Percentiles rank a stretch among this genome's conserved stretches.
Conservation (phyloP, 2,888 invertebrate species). For the Pristionchus fissidentatus region DNA sequence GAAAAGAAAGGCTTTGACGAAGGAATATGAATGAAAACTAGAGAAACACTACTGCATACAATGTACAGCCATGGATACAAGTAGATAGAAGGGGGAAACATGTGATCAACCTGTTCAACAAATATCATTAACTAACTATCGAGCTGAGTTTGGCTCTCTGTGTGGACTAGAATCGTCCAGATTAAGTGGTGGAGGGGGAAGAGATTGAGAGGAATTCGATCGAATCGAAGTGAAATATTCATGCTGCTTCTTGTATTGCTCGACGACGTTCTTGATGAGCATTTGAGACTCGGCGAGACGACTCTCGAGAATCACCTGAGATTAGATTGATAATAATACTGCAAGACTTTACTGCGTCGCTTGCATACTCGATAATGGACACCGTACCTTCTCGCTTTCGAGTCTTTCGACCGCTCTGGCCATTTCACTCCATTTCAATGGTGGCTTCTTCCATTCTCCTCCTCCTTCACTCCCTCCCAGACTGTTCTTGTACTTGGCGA, state of each 20-base stretch:
- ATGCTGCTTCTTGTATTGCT: slow-evolving; percentile 52
- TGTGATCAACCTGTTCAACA: neutral
- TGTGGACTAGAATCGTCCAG: slow-evolving; percentile 24
- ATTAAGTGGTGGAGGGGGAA: slow-evolving; percentile 41
- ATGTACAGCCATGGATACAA: slow-evolving; percentile 15
- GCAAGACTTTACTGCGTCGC: no score
- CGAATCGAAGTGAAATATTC: slow-evolving; percentile 18
- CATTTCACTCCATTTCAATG: slow-evolving; percentile 52
- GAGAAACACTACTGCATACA: slow-evolving; percentile 15
- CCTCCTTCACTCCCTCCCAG: slow-evolving; percentile 49
- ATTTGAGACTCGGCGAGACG: slow-evolving; percentile 53
- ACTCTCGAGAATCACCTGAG: slow-evolving; percentile 50
- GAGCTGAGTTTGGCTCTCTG: slow-evolving; percentile 35
- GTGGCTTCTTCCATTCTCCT: slow-evolving; percentile 44
- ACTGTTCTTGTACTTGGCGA: slow-evolving; percentile 46
- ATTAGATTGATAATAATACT: no score
- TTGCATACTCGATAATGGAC: no score
- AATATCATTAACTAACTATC: neutral
- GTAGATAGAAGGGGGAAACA: neutral
- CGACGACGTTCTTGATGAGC: slow-evolving; percentile 54
- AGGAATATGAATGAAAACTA: slow-evolving; percentile 6
- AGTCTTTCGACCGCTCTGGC: slow-evolving; percentile 52
- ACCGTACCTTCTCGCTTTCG: slow-evolving; percentile 53
- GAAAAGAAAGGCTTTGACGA: slow-evolving; percentile 29
- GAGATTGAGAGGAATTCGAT: slow-evolving; percentile 26